Evolutionary conservation across 2,888 invertebrate genomes (phyloP), one percentile per base, ranked within the genome.

Genomic region (Masnerella sp.): DNA sequence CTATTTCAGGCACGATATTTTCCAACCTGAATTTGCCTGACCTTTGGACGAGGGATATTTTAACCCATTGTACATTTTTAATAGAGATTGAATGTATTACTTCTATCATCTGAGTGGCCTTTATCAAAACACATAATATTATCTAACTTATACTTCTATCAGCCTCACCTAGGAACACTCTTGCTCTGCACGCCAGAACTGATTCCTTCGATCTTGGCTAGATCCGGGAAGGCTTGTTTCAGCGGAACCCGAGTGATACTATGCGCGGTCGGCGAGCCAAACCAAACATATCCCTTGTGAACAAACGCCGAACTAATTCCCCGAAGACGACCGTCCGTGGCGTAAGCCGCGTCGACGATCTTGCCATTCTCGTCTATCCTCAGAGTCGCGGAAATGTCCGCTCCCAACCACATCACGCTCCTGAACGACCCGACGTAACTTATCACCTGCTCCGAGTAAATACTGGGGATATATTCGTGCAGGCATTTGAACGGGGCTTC

Each of bases 321-420:
- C 0, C 75, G 58, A 0, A 92, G 80, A 15, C 90, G 89, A 30
- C 88, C 88, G 80, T 93, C 91, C 0, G 89, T 90, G 38, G 91
- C 90, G 81, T 92, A 92, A 74, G 93, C 89, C 3, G 91, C 90
- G 18, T 93, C 92, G 3, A 94, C 83, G 73, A 95, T 90, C 69
- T 93, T 91, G 14, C 95, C 96, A 78, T 90, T 89, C 89, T 91
- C 91, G 81, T 94, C 92, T 0, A 95, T 79, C 81, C 93, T 92
- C 0, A 90, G 42, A 0, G 83, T 77, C 0, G 85, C 76, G 0
- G 88, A 2, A 15, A 88, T 89, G 7, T 64, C 43, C 2, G 77
- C 47, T 11, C 9, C 9, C 0, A 78, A 1, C 1, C 76, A 5
- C n/a, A 52, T 2, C 1, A 75, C 14, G 22, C 76, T 65, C 49